Evolutionary conservation across 2,113 vertebrate species (phyloP).

Genomic region (Blennius ocellaris): DNA sequence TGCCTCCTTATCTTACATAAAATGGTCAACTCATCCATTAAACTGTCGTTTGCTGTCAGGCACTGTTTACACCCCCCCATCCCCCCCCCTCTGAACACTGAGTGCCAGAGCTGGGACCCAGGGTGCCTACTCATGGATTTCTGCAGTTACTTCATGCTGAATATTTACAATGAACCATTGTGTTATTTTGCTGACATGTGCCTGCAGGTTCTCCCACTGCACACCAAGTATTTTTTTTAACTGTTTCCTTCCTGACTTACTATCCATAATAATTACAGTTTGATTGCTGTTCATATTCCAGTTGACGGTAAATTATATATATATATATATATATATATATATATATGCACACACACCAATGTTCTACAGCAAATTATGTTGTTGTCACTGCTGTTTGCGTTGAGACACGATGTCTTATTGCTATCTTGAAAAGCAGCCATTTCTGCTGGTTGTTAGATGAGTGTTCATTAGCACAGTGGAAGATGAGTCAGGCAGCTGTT

Average conservation of each 20-base stretch:
- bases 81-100: not conserved
- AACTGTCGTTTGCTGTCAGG: not conserved
- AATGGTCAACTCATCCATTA: not conserved
- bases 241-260: slow-evolving; percentile 8
- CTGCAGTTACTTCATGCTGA: slow-evolving; percentile 53
- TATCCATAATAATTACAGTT: not conserved
- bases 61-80: not conserved
- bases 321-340: no score
- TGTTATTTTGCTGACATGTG: slow-evolving; percentile 68
- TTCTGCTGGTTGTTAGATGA: not conserved
- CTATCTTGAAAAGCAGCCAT: not conserved
- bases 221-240: slow-evolving; percentile 1
- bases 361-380: no score
- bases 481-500: slow-evolving; percentile 4
- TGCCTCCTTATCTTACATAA: slow-evolving; percentile 13
- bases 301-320: no score
- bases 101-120: no score
- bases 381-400: not conserved
- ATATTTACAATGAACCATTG: slow-evolving; percentile 65
- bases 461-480: not conserved
- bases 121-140: slow-evolving; percentile 53
- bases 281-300: not conserved
- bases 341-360: no score
- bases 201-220: slow-evolving; percentile 52
- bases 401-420: not conserved